phyloP scores from a whole-genome alignment of 2,113 vertebrate species.

The Prietella phreatophila region DNA sequence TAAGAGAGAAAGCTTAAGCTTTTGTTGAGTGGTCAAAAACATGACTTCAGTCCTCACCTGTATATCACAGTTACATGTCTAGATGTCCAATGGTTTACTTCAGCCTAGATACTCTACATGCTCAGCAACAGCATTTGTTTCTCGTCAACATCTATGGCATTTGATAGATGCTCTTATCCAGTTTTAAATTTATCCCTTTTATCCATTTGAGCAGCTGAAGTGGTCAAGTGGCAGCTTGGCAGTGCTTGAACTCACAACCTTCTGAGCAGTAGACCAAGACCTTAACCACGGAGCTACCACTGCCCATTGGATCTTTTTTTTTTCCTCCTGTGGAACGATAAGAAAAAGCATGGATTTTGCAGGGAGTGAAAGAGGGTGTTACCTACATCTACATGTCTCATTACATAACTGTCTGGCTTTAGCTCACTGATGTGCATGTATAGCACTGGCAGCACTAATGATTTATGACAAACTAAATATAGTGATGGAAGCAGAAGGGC shows the following conservation, averaged over 20 bases:
- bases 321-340: neutral
- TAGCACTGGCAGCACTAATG: constrained; percentile 40
- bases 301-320: neutral
- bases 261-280: no score
- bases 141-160: neutral
- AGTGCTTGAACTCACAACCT: no score
- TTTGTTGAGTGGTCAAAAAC: neutral
- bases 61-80: neutral
- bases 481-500: constrained; percentile 7
- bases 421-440: constrained; percentile 34
- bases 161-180: no score
- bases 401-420: constrained; percentile 54
- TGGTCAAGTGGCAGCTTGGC: no score
- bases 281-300: no score
- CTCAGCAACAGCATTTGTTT: neutral
- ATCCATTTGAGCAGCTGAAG: no score
- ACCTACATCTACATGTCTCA: constrained; percentile 31
- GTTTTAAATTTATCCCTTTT: no score
- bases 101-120: neutral
- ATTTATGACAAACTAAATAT: constrained; percentile 39
- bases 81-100: neutral
- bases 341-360: neutral
- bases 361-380: constrained; percentile 17
- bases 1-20: neutral
- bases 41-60: constrained; percentile 1